These are phyloP conservation scores for Lasioglossum vierecki DNA, from an alignment of 2,888 invertebrate species.

Conservation along the genomic window DNA sequence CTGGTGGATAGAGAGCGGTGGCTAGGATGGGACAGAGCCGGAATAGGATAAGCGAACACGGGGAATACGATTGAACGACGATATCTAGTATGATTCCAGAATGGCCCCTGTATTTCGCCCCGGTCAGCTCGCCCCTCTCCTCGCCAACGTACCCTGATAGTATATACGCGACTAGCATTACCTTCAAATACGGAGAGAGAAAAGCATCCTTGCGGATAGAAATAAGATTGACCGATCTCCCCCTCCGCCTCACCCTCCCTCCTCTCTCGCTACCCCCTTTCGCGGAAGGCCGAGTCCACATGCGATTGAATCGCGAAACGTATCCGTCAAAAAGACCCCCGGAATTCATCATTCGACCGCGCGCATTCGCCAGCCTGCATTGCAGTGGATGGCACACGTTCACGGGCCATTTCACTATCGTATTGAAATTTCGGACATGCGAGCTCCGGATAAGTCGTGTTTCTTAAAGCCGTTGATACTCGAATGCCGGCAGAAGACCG, in stretches of 20 bases:
- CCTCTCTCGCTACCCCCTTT: neutral
- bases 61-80: slow-evolving; percentile 73
- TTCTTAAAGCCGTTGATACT: slow-evolving; percentile 1
- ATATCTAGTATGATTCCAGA: slow-evolving; percentile 75
- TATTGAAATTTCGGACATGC: slow-evolving; percentile 30
- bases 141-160: slow-evolving; percentile 42
- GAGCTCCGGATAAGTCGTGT: neutral
- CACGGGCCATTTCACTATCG: slow-evolving; percentile 25
- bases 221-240: slow-evolving; percentile 61
- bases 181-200: slow-evolving; percentile 49
- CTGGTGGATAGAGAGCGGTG: slow-evolving; percentile 30
- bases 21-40: slow-evolving; percentile 57
- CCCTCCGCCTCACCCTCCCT: too few relatives aligned
- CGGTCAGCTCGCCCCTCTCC: neutral
- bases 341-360: slow-evolving; percentile 32
- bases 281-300: slow-evolving; percentile 19
- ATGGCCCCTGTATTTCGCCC: slow-evolving; percentile 66
- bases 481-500: neutral
- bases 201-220: slow-evolving; percentile 57
- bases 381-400: slow-evolving; percentile 17
- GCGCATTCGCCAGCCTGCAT: slow-evolving; percentile 35
- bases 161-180: slow-evolving; percentile 67
- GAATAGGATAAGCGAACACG: slow-evolving; percentile 73
- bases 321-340: slow-evolving; percentile 45
- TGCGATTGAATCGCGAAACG: slow-evolving; percentile 58